Evolutionary conservation across 1,140 invertebrate species (phyloP).

Genomic region (Idris sp.): DNA sequence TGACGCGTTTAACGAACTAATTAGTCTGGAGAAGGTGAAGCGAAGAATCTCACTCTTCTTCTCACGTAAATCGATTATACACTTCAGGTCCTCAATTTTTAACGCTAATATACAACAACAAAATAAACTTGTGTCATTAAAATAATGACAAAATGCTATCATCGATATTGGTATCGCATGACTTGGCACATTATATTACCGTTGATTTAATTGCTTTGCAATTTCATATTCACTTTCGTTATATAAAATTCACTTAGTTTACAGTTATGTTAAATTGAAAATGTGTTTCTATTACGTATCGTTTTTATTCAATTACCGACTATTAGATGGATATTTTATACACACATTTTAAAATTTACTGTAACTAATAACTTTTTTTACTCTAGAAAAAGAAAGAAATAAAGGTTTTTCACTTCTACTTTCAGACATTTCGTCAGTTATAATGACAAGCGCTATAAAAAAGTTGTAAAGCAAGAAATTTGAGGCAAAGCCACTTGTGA

Average conservation of each 20-base stretch:
- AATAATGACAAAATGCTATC: conserved; percentile 4
- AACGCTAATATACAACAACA: conserved; percentile 43
- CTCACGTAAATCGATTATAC: conserved; percentile 60
- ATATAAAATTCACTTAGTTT: conserved; percentile 20
- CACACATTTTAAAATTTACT: no score
- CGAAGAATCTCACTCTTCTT: conserved; percentile 45
- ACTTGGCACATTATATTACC: conserved; percentile 23
- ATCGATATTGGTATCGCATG: conserved; percentile 40
- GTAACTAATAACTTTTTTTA: no score
- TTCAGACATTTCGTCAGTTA: conserved; percentile 19
- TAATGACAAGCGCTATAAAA: conserved; percentile 40
- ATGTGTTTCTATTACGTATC: conserved; percentile 20
- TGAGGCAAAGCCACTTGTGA: conserved; percentile 22
- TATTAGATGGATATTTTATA: conserved; percentile 17
- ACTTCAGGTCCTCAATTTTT: conserved; percentile 46
- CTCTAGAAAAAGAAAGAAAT: no score
- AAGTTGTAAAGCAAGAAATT: conserved; percentile 48
- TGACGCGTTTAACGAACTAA: conserved; percentile 64
- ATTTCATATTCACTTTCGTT: conserved; percentile 37
- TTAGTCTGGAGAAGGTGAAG: conserved; percentile 57
- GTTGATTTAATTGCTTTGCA: conserved; percentile 35
- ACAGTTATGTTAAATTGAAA: conserved; percentile 8
- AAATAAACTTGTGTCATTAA: conserved; percentile 21
- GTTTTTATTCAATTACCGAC: conserved; percentile 28
- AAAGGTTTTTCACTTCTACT: conserved; percentile 32